Percentiles rank a stretch among this genome's conserved stretches.
Conservation (phyloP, 2,113 vertebrate species). For the Stomatorhinus ivindoensis region DNA sequence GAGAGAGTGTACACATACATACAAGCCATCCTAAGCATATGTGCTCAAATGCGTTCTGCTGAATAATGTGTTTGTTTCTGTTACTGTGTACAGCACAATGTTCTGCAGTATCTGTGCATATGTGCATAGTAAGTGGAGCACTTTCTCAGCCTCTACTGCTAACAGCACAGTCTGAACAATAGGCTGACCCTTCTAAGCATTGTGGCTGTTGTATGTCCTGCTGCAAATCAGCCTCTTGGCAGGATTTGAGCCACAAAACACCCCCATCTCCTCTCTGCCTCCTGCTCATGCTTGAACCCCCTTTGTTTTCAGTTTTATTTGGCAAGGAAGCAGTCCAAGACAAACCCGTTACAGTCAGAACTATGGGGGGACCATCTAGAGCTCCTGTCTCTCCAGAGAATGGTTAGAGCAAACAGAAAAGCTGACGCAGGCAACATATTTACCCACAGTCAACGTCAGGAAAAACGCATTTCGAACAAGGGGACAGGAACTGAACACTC, state of each 20-base stretch:
- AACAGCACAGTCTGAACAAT: conserved; percentile 15
- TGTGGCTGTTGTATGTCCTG: not conserved
- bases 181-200: not conserved
- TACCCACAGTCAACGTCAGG: not conserved
- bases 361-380: not conserved
- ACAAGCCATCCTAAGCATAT: not conserved
- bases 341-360: not conserved
- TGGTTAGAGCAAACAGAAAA: not conserved
- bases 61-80: not conserved
- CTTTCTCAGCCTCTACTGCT: not conserved
- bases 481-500: not conserved
- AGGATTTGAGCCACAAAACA: not conserved
- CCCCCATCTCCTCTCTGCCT: not conserved
- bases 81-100: not conserved
- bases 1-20: not conserved
- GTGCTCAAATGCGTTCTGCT: not conserved
- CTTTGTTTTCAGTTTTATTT: conserved; percentile 41
- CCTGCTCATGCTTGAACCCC: conserved; percentile 14
- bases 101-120: not conserved
- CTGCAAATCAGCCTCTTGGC: conserved; percentile 12
- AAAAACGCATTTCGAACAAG: not conserved
- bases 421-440: not conserved
- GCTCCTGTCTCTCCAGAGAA: not conserved
- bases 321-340: conserved; percentile 34
- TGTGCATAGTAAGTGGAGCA: conserved; percentile 3